These are phyloP conservation scores for Andrena chrysosceles DNA, from an alignment of 2,888 invertebrate species.

Conservation along the genomic window DNA sequence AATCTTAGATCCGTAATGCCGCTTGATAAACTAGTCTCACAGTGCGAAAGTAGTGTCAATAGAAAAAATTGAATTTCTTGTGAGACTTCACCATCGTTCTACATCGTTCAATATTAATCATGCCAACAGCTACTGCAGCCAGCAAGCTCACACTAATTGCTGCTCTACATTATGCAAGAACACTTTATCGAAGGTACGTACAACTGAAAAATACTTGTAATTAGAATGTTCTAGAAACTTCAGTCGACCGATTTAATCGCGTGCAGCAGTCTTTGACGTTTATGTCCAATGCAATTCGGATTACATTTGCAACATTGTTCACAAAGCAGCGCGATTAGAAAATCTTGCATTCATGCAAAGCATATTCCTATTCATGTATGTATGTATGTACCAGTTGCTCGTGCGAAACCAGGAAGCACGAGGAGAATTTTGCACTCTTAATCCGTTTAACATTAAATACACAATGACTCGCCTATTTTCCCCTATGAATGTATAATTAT, in stretches of 20 bases:
- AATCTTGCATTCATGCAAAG: not conserved
- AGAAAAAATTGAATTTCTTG: too few species aligned
- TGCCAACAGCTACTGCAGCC: too few species aligned
- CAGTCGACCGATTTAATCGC: not conserved
- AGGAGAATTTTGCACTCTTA: not conserved
- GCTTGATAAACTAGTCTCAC: too few species aligned
- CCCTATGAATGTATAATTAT: constrained; percentile 4
- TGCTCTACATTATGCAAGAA: too few species aligned
- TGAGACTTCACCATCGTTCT: too few species aligned
- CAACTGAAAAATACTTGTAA: too few species aligned
- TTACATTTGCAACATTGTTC: constrained; percentile 10
- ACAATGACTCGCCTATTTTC: not conserved
- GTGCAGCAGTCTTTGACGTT: not conserved
- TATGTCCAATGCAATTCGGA: not conserved
- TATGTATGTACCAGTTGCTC: not conserved
- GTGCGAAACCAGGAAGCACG: not conserved
- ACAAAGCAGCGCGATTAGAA: not conserved
- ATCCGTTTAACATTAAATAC: too few species aligned
- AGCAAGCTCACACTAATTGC: too few species aligned
- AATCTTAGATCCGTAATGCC: too few species aligned
- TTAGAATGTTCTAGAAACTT: not conserved
- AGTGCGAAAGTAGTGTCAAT: too few species aligned
- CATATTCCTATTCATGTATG: not conserved
- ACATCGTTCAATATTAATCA: too few species aligned
- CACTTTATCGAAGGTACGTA: too few species aligned